Evolutionary conservation across 2,797 vertebrate species (phyloP).

Genomic region (Micromesistius poutassou): DNA sequence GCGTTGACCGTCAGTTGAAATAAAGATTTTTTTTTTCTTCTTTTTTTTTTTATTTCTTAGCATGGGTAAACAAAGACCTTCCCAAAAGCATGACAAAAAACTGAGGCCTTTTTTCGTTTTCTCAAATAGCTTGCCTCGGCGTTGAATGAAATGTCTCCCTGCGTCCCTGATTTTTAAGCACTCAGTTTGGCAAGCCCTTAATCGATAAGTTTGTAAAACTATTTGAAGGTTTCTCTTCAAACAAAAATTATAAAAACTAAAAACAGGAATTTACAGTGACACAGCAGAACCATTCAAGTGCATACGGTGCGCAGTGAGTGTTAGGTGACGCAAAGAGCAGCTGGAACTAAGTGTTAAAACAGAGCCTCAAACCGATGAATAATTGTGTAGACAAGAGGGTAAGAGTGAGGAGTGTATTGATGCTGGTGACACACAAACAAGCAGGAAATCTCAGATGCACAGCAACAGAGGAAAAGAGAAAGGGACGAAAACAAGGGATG

Average conservation of each 20-base stretch:
- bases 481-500: constrained; percentile 77
- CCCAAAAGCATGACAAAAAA: constrained; percentile 20
- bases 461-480: constrained; percentile 55
- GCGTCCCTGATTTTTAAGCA: constrained; percentile 25
- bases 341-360: constrained; percentile 44
- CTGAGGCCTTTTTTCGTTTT: constrained; percentile 33
- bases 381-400: constrained; percentile 18
- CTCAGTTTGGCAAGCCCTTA: constrained; percentile 18
- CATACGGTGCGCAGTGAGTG: constrained; percentile 40
- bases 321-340: constrained; percentile 46
- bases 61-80: constrained; percentile 32
- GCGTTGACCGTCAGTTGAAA: constrained; percentile 26
- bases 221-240: constrained; percentile 8
- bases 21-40: constrained; percentile 31
- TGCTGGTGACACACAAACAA: constrained; percentile 54
- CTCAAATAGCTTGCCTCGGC: constrained; percentile 20
- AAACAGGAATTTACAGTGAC: constrained; percentile 32
- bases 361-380: constrained; percentile 40
- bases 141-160: constrained; percentile 38
- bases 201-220: not conserved
- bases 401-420: constrained; percentile 35
- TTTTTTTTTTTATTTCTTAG: constrained; percentile 19
- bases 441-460: constrained; percentile 45
- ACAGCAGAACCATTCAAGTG: constrained; percentile 35
- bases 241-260: not conserved